Percentiles rank a stretch among this genome's conserved stretches.
phyloP scores from a whole-genome alignment of 2,888 invertebrate genomes.

The Disparrhopalites patrizii region DNA sequence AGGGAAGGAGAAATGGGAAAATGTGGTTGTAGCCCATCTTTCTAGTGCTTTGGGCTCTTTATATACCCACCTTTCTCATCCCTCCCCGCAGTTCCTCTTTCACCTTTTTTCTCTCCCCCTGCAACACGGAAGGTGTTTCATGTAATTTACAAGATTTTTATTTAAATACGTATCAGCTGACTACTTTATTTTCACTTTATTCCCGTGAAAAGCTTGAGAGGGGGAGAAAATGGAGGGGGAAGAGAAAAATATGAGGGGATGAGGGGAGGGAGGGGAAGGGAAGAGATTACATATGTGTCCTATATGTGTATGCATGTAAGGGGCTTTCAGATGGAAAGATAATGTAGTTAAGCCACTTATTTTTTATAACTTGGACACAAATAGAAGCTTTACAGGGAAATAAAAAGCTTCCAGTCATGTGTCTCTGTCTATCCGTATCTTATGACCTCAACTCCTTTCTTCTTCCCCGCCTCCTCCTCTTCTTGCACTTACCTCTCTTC shows the following conservation, averaged over 20 bases:
- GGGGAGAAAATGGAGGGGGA: slow-evolving; percentile 1
- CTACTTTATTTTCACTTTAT: slow-evolving; percentile 21
- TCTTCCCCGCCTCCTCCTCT: too few relatives aligned
- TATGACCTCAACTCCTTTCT: too few relatives aligned
- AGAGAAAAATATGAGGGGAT: not conserved
- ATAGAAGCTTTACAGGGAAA: not conserved
- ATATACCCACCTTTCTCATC: not conserved
- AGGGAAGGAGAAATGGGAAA: too few relatives aligned
- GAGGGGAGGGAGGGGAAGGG: too few relatives aligned
- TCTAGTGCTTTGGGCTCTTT: too few relatives aligned
- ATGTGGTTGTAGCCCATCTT: too few relatives aligned
- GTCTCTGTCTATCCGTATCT: not conserved
- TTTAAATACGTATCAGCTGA: slow-evolving; percentile 19
- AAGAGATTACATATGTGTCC: too few relatives aligned
- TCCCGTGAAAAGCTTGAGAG: slow-evolving; percentile 3
- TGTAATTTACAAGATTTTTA: slow-evolving; percentile 25
- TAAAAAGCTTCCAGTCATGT: not conserved
- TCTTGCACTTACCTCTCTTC: too few relatives aligned
- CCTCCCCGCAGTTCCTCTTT: not conserved
- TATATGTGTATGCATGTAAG: too few relatives aligned
- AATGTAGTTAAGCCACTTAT: slow-evolving; percentile 7
- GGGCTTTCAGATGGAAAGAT: too few relatives aligned
- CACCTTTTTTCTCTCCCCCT: not conserved
- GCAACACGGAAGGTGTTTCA: not conserved
- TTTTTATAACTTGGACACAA: slow-evolving; percentile 3